Base-by-base conservation (phyloP, 2,888 invertebrate species). In the Xestia ashworthii region DNA sequence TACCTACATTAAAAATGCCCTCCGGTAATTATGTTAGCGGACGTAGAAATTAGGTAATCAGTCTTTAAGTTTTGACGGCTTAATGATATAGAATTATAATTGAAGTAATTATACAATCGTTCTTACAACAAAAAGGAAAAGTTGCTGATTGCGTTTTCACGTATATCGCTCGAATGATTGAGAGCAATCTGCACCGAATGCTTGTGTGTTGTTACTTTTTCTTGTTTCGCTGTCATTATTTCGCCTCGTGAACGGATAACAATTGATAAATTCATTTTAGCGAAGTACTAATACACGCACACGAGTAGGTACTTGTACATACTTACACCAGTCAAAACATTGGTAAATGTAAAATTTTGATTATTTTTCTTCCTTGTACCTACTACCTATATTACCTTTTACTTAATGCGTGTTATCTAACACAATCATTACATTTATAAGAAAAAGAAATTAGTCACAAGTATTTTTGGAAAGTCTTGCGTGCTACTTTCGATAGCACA, bases 381-480 rank as follows among this genome's bases (percentile, higher is more conserved):
- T 41, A 5, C 41, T 32, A 41, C 25, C 6, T 25, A 19, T 14
- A 19, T 25, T 8, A 32, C 16, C 11, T 50, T 44, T 65, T 55
- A 46, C 32, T 68, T 48, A n/a, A 1, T 32, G 38, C 1, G 22
- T 50, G 8, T 62, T 62, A 38, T 38, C 9, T 32, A 58, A 58
- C 44, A 64, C 66, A 74, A 67, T 71, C 14, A 74, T 14, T 32
- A 6, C 19, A 64, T 60, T 70, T 65, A 5, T 46, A 46, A 53
- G 41, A 58, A 62, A 67, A 65, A 48, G 0, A 65, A 71, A 65
- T 46, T 41, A 55, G 68, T 55, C 53, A n/a, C 48, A 80, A 75
- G 41, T 67, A 62, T 71, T 85, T 77, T 75, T 68, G 64, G 75
- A 83, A 83, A 86, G 81, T 81, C 72, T 44, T 65, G 41, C 25